Conservation (phyloP, 2,797 vertebrate species). For the Iguana delicatissima region DNA sequence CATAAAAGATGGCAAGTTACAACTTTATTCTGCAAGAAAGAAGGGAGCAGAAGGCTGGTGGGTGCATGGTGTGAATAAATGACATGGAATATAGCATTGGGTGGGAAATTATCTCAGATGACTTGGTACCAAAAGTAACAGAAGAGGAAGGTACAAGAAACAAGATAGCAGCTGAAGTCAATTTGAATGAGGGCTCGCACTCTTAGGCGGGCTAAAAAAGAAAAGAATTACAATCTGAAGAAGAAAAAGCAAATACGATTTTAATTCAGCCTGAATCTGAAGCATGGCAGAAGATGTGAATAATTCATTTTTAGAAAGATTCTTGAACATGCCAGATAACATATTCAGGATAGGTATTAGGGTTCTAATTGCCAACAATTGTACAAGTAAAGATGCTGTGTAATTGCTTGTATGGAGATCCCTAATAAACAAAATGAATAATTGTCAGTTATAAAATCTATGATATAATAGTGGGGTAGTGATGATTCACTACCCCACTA, state of each 20-base stretch:
- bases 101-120: background rate
- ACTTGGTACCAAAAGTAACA: slow-evolving; percentile 19
- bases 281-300: slow-evolving; percentile 16
- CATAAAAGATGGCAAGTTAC: background rate
- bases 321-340: background rate
- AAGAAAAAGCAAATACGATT: background rate
- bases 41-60: slow-evolving; percentile 2
- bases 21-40: slow-evolving; percentile 14
- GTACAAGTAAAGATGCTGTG: background rate
- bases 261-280: slow-evolving; percentile 15
- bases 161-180: background rate
- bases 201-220: background rate
- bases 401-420: background rate
- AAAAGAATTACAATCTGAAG: background rate
- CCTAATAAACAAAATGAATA: background rate
- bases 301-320: background rate
- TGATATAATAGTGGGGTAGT: background rate
- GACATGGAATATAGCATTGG: background rate
- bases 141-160: background rate
- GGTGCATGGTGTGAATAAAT: slow-evolving; percentile 18
- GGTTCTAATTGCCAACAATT: background rate
- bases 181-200: background rate
- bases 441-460: background rate
- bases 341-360: background rate
- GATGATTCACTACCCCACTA: background rate